phyloP scores from a whole-genome alignment of 2,888 invertebrate genomes.

The Myathropa florea region DNA sequence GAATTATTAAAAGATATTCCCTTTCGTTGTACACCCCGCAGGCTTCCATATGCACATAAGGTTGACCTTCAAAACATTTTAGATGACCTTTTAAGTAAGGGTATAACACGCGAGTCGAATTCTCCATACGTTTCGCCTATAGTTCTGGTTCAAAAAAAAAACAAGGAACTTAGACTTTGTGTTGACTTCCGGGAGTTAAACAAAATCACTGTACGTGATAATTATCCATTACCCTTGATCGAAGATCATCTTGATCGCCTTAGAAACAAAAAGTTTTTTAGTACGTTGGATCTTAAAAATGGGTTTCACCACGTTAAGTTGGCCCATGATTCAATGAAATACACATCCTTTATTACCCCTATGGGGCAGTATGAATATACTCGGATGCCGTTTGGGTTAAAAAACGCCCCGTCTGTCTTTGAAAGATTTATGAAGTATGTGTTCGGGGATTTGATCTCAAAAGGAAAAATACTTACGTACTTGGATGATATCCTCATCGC shows the following conservation, averaged over 20 bases:
- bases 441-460: no score
- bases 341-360: no score
- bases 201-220: neutral
- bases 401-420: no score
- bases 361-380: no score
- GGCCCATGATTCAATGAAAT: no score
- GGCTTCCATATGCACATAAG: neutral
- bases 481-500: conserved; percentile 4
- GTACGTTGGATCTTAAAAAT: no score
- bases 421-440: no score
- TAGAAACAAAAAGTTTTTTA: no score
- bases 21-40: neutral
- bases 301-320: no score
- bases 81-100: neutral
- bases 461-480: neutral
- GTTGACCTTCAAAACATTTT: neutral
- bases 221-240: neutral
- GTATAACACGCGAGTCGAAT: neutral
- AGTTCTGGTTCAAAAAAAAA: conserved; percentile 5
- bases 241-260: no score
- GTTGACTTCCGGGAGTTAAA: neutral
- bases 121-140: neutral
- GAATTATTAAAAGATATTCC: neutral
- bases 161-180: neutral
- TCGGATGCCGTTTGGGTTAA: no score